phyloP scores from a whole-genome alignment of 2,888 invertebrate genomes.

The Lasius fuliginosus region DNA sequence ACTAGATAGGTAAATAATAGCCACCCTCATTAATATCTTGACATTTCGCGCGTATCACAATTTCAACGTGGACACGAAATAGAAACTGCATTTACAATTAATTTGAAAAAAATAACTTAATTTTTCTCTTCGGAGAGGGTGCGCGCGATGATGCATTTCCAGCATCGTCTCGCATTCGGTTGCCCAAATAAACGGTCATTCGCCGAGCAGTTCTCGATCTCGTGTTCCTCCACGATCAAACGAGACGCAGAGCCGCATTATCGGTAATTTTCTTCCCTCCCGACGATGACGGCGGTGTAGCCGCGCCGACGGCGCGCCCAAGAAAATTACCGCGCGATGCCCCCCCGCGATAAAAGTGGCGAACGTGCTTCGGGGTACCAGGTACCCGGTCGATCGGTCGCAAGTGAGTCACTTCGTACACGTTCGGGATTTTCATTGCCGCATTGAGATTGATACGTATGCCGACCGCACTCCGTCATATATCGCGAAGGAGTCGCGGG shows the following conservation, averaged over 20 bases:
- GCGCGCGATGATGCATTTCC: background rate
- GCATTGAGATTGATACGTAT: slow-evolving; percentile 22
- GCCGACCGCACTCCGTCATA: background rate
- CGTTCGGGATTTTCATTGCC: slow-evolving; percentile 7
- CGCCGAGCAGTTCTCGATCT: slow-evolving; percentile 11
- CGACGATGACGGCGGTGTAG: slow-evolving; percentile 34
- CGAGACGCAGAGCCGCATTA: slow-evolving; percentile 53
- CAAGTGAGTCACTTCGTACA: slow-evolving; percentile 62
- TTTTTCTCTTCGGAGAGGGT: background rate
- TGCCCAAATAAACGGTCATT: slow-evolving; percentile 25
- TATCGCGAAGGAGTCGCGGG: background rate
- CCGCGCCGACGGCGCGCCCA: slow-evolving; percentile 54
- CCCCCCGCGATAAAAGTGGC: slow-evolving; percentile 67
- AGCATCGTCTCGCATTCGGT: background rate
- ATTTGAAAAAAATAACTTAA: background rate
- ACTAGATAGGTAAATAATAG: slow-evolving; percentile 2
- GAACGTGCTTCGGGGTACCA: slow-evolving; percentile 71
- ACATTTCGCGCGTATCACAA: background rate
- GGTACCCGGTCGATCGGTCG: slow-evolving; percentile 72
- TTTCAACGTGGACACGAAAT: background rate
- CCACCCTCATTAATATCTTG: background rate
- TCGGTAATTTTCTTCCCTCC: slow-evolving; percentile 60
- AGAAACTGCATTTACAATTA: background rate
- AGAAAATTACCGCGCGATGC: slow-evolving; percentile 70
- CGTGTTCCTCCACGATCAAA: slow-evolving; percentile 36